Percentiles rank a stretch among this genome's conserved stretches.
Conservation (phyloP, 2,888 invertebrate genomes). For the Hymenopus coronatus region DNA sequence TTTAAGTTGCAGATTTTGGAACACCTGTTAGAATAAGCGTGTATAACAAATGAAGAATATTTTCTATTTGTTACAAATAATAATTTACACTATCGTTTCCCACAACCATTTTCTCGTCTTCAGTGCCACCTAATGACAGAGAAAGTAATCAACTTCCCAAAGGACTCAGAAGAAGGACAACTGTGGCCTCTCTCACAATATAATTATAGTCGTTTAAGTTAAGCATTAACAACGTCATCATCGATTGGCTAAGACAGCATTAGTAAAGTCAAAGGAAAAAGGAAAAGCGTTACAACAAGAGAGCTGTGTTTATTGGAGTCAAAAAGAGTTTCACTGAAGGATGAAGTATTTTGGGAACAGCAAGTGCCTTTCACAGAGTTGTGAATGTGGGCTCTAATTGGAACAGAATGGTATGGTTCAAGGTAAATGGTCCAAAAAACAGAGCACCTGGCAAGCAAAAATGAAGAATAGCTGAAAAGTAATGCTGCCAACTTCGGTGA, state of each 20-base stretch:
- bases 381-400: not conserved
- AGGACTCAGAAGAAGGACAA: not conserved
- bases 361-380: not conserved
- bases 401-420: not conserved
- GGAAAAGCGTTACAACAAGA: not conserved
- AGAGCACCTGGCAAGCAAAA: not conserved
- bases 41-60: too few relatives aligned
- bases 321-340: not conserved
- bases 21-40: too few relatives aligned
- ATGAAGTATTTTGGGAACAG: not conserved
- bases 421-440: not conserved
- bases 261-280: not conserved
- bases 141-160: too few relatives aligned
- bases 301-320: not conserved
- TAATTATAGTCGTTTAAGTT: not conserved
- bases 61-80: too few relatives aligned
- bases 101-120: too few relatives aligned
- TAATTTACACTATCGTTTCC: too few relatives aligned
- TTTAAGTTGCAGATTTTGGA: too few relatives aligned
- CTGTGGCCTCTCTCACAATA: not conserved
- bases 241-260: not conserved
- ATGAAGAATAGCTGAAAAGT: not conserved
- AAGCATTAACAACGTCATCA: not conserved
- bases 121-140: too few relatives aligned
- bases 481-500: not conserved